Evolutionary conservation across 1,140 invertebrate genomes (phyloP).

Genomic region (Drosophila serrata): DNA sequence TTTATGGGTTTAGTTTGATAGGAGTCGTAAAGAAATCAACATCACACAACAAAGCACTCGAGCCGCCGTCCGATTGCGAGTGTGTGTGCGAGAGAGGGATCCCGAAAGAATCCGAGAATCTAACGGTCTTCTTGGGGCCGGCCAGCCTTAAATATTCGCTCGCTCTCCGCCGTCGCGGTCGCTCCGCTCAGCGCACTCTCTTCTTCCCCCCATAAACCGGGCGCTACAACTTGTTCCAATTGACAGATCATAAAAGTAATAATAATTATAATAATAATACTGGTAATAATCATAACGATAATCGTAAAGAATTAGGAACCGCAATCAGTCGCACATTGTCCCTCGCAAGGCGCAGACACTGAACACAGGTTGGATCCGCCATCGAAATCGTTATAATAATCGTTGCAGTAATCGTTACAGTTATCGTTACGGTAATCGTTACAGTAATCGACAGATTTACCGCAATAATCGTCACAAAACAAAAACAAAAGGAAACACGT

Average conservation of each 20-base stretch:
- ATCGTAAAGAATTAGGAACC: conserved; percentile 78
- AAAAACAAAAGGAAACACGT: conserved; percentile 9
- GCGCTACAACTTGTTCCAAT: conserved; percentile 46
- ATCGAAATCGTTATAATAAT: conserved; percentile 13
- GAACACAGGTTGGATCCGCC: neutral
- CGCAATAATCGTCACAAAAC: conserved; percentile 15
- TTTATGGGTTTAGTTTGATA: conserved; percentile 86
- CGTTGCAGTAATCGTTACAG: conserved; percentile 12
- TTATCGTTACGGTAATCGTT: conserved; percentile 13
- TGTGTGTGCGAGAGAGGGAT: conserved; percentile 46
- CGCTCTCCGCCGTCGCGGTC: conserved; percentile 45
- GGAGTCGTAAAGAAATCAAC: conserved; percentile 86
- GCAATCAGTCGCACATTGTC: conserved; percentile 63
- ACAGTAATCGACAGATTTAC: conserved; percentile 8
- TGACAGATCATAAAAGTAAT: conserved; percentile 72
- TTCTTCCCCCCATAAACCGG: conserved; percentile 8
- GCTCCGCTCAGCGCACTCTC: conserved; percentile 19
- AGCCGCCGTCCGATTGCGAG: conserved; percentile 40
- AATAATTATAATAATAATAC: conserved; percentile 80
- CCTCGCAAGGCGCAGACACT: conserved; percentile 46
- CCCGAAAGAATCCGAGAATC: conserved; percentile 17
- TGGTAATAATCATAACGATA: conserved; percentile 84
- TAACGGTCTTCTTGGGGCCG: conserved; percentile 38
- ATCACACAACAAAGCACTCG: conserved; percentile 84
- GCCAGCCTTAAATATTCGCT: conserved; percentile 30